phyloP scores from a whole-genome alignment of 1,140 invertebrate genomes.

The Drosophila baimaii region DNA sequence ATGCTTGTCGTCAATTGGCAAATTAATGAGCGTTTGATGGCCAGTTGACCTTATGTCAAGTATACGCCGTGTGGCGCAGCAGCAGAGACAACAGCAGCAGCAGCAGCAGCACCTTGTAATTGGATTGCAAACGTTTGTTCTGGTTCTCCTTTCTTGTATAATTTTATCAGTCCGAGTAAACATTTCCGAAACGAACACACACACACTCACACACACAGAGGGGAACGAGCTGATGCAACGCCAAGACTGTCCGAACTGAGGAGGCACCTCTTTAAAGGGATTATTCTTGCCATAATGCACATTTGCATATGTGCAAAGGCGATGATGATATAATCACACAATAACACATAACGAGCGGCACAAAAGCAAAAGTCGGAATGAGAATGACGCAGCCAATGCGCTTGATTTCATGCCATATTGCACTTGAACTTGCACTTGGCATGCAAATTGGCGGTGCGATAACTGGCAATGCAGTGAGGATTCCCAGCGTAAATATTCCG shows the following conservation, averaged over 20 bases:
- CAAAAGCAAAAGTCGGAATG: constrained; percentile 39
- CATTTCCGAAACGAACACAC: constrained; percentile 3
- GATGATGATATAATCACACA: constrained; percentile 44
- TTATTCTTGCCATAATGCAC: constrained; percentile 37
- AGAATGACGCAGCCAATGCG: constrained; percentile 31
- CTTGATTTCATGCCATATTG: constrained; percentile 42
- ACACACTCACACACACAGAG: too few relatives aligned
- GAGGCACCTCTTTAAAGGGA: constrained; percentile 38
- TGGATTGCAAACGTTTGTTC: constrained; percentile 65
- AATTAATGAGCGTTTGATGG: constrained; percentile 69
- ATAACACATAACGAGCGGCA: background rate
- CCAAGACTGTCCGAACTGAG: background rate
- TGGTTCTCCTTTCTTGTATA: constrained; percentile 49
- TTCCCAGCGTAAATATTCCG: constrained; percentile 1
- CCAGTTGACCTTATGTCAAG: constrained; percentile 73
- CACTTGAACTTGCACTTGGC: constrained; percentile 76
- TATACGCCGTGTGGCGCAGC: constrained; percentile 58
- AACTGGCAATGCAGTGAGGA: constrained; percentile 22
- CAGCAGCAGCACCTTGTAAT: constrained; percentile 50
- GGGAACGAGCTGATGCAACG: constrained; percentile 23
- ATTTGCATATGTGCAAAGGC: constrained; percentile 12
- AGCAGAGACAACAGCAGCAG: constrained; percentile 5
- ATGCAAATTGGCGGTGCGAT: constrained; percentile 53
- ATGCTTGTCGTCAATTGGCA: constrained; percentile 80
- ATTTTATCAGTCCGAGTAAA: constrained; percentile 55